Conservation (phyloP, 2,113 vertebrate species). For the Mystacornis crossleyi region DNA sequence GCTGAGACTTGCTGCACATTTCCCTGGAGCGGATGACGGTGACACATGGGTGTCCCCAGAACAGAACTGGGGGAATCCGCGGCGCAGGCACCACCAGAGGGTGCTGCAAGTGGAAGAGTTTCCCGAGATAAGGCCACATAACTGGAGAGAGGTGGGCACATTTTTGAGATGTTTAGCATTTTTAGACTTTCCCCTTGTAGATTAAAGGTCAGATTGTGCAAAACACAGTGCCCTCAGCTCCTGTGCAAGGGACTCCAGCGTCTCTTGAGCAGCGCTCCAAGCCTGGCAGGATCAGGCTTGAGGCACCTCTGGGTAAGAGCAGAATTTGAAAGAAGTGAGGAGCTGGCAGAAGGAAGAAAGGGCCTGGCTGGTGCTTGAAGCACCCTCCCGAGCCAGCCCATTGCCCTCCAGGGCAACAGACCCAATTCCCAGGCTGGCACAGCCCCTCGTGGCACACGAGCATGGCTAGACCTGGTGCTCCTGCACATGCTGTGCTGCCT, state of each 20-base stretch:
- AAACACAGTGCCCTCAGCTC: background rate
- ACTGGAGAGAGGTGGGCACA: conserved; percentile 3
- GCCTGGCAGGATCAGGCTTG: background rate
- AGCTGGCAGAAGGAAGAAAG: background rate
- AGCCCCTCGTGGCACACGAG: background rate
- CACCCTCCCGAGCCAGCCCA: rapidly evolving
- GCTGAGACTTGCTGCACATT: background rate
- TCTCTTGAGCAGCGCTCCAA: background rate
- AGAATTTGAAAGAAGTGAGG: background rate
- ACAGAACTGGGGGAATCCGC: rapidly evolving
- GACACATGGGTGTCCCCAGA: background rate
- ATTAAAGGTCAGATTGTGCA: background rate
- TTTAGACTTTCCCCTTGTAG: conserved; percentile 30
- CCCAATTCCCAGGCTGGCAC: background rate
- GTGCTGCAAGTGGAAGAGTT: background rate
- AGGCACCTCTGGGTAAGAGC: background rate
- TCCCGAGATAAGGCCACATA: background rate
- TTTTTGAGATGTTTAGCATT: conserved; percentile 55
- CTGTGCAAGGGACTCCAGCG: background rate
- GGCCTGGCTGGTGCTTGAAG: background rate
- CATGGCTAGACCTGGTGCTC: rapidly evolving
- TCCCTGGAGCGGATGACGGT: rapidly evolving
- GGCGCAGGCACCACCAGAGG: background rate
- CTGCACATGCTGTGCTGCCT: background rate
- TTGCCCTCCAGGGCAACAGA: background rate